Base-by-base conservation (phyloP, 2,113 vertebrate genomes). In the Actenoides hombroni region DNA sequence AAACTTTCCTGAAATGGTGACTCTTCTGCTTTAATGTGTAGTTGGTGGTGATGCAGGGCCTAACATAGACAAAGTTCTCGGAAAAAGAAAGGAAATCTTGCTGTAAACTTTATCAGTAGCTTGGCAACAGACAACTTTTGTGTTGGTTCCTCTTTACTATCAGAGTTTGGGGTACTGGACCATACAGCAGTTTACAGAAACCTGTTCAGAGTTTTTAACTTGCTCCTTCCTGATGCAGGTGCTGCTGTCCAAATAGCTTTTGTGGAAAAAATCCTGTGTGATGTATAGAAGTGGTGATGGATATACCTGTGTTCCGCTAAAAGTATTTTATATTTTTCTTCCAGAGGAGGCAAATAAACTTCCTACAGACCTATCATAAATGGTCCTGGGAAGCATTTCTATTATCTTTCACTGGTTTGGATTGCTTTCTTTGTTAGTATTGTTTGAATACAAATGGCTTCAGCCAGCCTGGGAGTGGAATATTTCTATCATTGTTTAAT, bases 161-260 rank as follows among this genome's bases (percentile, higher is more conserved):
- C 33, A 39, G 51, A 68, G 11, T 65, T 23, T 39, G 35, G 9
- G 9, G 33, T 48, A 39, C 56, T 80, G 44, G 48, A 73, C 17
- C 73, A 10, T 3, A 21, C 0, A 0, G 9, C 1, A 3, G 1
- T 0, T 76, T 56, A 44, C 5, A 74, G 59, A 65, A 73, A 64
- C 21, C 18, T 17, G 14, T 20, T 59, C 20, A 74, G 48, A 15
- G 46, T 83, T 17, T 70, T 78, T 53, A 70, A n/a, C 4, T 69
- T 13, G 16, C 70, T 83, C 74, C 46, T 86, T 78, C 19, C 31
- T 2, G 1, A 29, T 37, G 49, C 6, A 53, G 59, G 11, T 81
- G 40, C 49, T 86, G 67, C 40, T 91, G 24, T 49, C 46, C 7
- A 29, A 67, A 59, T 44, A 61, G 33, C 7, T 64, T 78, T 46